Base-by-base conservation (phyloP, 2,797 vertebrate species). In the Salarias fasciatus region DNA sequence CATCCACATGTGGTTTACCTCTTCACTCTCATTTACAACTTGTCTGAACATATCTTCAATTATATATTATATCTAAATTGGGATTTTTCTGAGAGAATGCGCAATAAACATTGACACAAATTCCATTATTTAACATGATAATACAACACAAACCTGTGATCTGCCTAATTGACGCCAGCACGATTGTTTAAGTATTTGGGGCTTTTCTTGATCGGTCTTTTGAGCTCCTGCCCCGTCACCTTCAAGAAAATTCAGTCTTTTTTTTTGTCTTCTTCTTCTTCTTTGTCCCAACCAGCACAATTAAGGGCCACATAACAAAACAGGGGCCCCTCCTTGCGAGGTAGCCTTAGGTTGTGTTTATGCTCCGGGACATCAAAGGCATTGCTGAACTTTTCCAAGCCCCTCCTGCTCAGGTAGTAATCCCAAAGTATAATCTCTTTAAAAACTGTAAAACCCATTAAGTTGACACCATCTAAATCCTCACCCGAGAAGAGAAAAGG, bases 231-330 rank as follows among this genome's bases (percentile, higher is more conserved):
- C 89, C 77, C 66, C 80, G 68, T 85, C 73, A 43, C 84, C 82
- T 80, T 88, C 84, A 14, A 69, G 52, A 88, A 84, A 90, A 91
- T 89, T 84, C 18, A 81, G 90, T 89, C 85, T 82, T 73, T 87
- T 85, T 83, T 70, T 59, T 45, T 36, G 90, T 89, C 85, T 82
- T 73, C 87, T 85, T 83, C 70, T 59, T 45, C 36, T 31, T 83
- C 80, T 92, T 93, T 92, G 88, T 92, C 75, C 84, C 4, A 2
- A 75, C 73, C 57, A 51, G 85, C 47, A 79, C 91, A 93, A 92
- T 94, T 93, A 93, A 91, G 89, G 86, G 81, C 85, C 80, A 91
- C 93, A 93, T 92, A 91, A 93, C 92, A 93, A 93, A 93, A 88
- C 84, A 49, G 64, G 64, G 68, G 79, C 83, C 79, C 80, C 85